These are phyloP conservation scores for Sthenelais limicola DNA, from an alignment of 2,888 invertebrate species.

Conservation along the genomic window DNA sequence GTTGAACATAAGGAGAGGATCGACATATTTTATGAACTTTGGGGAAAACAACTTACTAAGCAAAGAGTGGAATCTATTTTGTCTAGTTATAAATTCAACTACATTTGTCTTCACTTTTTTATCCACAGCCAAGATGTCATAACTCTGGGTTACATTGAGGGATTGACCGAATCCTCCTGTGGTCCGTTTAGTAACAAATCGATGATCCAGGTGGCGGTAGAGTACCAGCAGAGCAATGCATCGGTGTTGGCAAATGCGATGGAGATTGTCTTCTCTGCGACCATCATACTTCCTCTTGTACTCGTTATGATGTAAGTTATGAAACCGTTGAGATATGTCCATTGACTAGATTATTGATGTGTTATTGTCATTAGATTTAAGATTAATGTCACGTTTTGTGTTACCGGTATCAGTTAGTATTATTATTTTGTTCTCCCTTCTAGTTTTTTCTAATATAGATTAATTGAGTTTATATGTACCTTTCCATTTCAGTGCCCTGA, in stretches of 20 bases:
- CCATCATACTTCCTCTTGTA: slow-evolving; percentile 1
- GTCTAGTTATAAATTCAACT: no score
- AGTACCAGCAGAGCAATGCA: neutral
- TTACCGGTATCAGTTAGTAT: neutral
- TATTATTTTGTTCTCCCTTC: neutral
- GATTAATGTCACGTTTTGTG: neutral
- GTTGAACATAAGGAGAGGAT: no score
- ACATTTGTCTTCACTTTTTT: no score
- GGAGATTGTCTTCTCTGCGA: neutral
- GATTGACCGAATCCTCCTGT: neutral
- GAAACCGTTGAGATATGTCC: neutral
- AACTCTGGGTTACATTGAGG: slow-evolving; percentile 12
- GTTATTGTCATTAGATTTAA: no score
- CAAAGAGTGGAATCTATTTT: no score
- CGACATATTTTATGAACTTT: no score
- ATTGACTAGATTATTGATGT: no score
- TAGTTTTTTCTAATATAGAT: neutral
- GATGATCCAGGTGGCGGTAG: slow-evolving; percentile 10
- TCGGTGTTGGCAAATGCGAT: neutral
- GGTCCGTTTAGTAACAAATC: slow-evolving; percentile 32
- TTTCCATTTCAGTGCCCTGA: slow-evolving; percentile 1
- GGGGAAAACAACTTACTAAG: no score
- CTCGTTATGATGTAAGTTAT: slow-evolving; percentile 13
- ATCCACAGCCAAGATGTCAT: slow-evolving; percentile 2
- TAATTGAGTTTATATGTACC: neutral